Evolutionary conservation across 2,888 invertebrate genomes (phyloP), one percentile per base, ranked within the genome.

Genomic region (Dolomedes plantarius): DNA sequence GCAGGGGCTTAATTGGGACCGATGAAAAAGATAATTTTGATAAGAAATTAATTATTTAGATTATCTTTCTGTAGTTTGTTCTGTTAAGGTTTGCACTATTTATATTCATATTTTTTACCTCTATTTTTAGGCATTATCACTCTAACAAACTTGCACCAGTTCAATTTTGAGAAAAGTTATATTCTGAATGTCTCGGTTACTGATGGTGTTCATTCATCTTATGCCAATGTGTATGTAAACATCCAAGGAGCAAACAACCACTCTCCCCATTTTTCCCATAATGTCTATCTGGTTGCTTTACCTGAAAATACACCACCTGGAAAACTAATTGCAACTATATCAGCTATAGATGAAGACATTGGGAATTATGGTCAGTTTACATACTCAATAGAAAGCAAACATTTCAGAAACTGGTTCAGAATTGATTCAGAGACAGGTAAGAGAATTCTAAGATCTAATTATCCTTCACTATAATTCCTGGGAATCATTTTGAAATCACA

Each of bases 131-230:
- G 93, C 6, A 92, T 95, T 27, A 94, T 96, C 73, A 93, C 94
- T 0, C 91, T 96, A 86, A 94, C 95, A 88, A 95, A 95, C 90
- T 93, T 95, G 91, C 94, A 95, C 87, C 94, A 94, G 90, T 94
- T 95, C 89, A 94, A 94, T 3, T 94, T 94, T 71, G 93, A 93
- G 88, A 93, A 94, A 73, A 92, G 93, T 75, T 94, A 94, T 90
- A 92, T 94, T 86, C 93, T 98, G 85, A 98, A 98, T 92, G 95
- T 98, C 39, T 98, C 98, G 0, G 98, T 97, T 50, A 96, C 96
- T 78, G 98, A 99, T 92, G 98, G 98, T 39, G 96, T 98, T 46
- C 98, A 97, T 92, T 97, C 97, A 7, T 95, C 94, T 89, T 98
- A 96, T 92, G 94, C 97, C 0, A 89, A 91, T 46, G 91, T 93